Conservation (phyloP, 2,113 vertebrate genomes). For the Brachyistius frenatus region DNA sequence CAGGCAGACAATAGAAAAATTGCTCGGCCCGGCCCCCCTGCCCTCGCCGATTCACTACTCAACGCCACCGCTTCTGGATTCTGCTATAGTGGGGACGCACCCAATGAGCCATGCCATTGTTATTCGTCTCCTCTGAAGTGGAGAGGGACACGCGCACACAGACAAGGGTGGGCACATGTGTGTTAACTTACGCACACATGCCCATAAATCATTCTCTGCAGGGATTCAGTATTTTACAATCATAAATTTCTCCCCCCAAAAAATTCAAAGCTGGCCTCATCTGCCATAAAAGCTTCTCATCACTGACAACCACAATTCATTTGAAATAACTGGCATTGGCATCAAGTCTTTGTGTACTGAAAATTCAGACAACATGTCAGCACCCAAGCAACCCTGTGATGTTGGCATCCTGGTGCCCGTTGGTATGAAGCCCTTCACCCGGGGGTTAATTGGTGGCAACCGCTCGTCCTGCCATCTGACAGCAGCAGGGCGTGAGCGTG, state of each 20-base stretch:
- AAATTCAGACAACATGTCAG: constrained; percentile 46
- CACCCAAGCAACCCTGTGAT: constrained; percentile 32
- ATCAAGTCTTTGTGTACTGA: constrained; percentile 1
- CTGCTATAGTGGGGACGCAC: constrained; percentile 46
- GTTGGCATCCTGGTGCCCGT: constrained; percentile 25
- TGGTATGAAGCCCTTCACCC: constrained; percentile 32
- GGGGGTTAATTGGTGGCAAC: constrained; percentile 78
- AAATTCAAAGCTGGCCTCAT: constrained; percentile 56
- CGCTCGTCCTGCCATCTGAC: constrained; percentile 55
- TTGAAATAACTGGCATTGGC: constrained; percentile 32
- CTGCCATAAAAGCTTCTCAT: constrained; percentile 46
- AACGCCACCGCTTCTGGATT: constrained; percentile 50
- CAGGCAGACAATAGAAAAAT: constrained; percentile 75
- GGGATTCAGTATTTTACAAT: constrained; percentile 41
- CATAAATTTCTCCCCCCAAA: constrained; percentile 39
- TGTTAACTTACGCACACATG: constrained; percentile 23
- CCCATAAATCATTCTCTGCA: constrained; percentile 55
- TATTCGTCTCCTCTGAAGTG: constrained; percentile 62
- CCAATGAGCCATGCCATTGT: constrained; percentile 67
- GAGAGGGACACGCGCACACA: constrained; percentile 39
- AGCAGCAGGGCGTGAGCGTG: constrained; percentile 64
- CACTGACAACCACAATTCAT: constrained; percentile 35
- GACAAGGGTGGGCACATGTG: constrained; percentile 28
- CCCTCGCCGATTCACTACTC: constrained; percentile 58
- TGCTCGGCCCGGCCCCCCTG: constrained; percentile 50